Conservation (phyloP, 2,797 vertebrate species). For the Malurus leucopterus region DNA sequence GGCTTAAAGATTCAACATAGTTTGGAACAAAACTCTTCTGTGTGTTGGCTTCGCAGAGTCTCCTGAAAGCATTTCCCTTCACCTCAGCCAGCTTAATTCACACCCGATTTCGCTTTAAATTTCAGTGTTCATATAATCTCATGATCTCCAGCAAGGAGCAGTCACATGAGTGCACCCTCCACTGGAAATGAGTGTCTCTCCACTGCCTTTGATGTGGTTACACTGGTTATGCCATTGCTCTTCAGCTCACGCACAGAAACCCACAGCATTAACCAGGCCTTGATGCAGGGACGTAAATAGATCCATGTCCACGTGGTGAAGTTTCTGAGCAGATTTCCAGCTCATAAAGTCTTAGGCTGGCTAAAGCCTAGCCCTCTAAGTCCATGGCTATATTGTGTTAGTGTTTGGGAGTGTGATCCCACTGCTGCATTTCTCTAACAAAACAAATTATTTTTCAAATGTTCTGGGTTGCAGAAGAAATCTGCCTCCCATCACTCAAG, state of each 20-base stretch:
- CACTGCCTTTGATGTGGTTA: constrained; percentile 9
- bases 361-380: neutral
- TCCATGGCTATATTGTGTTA: neutral
- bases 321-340: neutral
- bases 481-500: neutral
- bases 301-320: fast-evolving
- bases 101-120: neutral
- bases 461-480: neutral
- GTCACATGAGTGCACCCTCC: neutral
- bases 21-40: neutral
- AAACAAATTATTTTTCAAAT: neutral
- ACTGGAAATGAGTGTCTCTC: neutral
- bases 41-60: neutral
- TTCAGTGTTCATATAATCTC: neutral
- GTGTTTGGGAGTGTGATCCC: neutral
- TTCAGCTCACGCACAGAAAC: neutral
- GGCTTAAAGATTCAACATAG: neutral
- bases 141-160: neutral
- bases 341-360: neutral
- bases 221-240: neutral
- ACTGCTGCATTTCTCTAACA: neutral
- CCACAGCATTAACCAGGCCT: neutral
- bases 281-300: neutral
- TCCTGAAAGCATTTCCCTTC: neutral
- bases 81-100: neutral